phyloP scores from a whole-genome alignment of 1,140 invertebrate species.

The Macrobrachium nipponense region DNA sequence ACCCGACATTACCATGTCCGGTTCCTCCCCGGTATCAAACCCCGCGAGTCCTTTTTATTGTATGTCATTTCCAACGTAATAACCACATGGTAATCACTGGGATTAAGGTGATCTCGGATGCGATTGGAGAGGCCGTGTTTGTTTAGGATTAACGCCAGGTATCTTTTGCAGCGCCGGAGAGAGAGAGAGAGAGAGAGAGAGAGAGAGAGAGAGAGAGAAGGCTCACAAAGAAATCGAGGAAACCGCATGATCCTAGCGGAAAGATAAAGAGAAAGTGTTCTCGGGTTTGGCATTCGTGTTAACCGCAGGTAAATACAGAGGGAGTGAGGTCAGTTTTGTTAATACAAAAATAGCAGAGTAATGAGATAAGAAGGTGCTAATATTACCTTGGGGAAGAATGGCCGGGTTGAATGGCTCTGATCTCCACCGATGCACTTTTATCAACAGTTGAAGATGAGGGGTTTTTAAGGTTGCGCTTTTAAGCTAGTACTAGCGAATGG shows the following conservation, averaged over 20 bases:
- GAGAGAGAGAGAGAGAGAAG: neutral
- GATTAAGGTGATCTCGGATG: slow-evolving; percentile 14
- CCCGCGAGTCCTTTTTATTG: neutral
- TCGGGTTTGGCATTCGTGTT: too few species aligned
- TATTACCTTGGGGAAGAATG: too few species aligned
- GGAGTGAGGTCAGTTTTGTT: too few species aligned
- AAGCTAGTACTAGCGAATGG: too few species aligned
- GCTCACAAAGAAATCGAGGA: neutral
- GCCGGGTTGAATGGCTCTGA: too few species aligned
- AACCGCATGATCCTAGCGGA: neutral
- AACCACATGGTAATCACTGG: slow-evolving; percentile 28
- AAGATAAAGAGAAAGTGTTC: neutral
- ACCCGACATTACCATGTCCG: slow-evolving; percentile 22
- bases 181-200: neutral
- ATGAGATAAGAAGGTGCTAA: too few species aligned
- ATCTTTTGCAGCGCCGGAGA: neutral
- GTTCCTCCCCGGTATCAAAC: neutral
- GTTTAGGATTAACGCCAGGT: slow-evolving; percentile 25
- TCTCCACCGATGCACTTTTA: too few species aligned
- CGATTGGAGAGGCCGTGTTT: slow-evolving; percentile 31
- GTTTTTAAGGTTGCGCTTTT: too few species aligned
- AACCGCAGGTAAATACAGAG: too few species aligned
- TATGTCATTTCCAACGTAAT: slow-evolving; percentile 32
- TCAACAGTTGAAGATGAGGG: too few species aligned
- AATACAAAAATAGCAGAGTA: too few species aligned